A percentile compares a stretch with the other conserved stretches of the same genome.
These are phyloP conservation scores for Bucorvus abyssinicus DNA, from an alignment of 2,797 vertebrate genomes.

Conservation along the genomic window DNA sequence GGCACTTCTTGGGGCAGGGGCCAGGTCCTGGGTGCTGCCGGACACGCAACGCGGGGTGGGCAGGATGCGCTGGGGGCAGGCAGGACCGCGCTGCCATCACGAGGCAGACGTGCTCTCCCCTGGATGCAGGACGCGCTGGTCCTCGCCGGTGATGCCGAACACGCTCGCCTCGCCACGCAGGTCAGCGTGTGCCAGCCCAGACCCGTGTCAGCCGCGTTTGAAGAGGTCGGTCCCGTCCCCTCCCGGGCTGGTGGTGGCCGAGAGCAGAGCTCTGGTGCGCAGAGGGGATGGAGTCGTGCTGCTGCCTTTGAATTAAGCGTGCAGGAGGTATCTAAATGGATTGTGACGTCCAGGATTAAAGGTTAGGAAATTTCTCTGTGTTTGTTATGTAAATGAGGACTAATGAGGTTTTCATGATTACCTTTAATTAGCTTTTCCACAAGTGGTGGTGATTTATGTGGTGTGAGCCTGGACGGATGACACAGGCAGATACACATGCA, in stretches of 20 bases:
- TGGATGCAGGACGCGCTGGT: fast-evolving
- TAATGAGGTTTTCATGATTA: slow-evolving; percentile 47
- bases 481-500: fast-evolving
- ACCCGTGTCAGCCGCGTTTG: fast-evolving
- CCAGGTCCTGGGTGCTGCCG: neutral
- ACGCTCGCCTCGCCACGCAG: fast-evolving
- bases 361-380: slow-evolving; percentile 2
- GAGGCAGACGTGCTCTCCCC: neutral
- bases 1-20: neutral
- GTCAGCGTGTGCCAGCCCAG: fast-evolving
- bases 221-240: neutral
- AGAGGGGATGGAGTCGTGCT: neutral
- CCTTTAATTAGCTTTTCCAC: slow-evolving; percentile 12
- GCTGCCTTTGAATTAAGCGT: neutral
- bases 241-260: fast-evolving
- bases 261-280: neutral
- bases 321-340: neutral
- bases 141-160: fast-evolving
- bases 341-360: neutral
- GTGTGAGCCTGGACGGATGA: neutral
- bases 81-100: fast-evolving
- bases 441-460: neutral
- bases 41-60: neutral
- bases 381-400: slow-evolving; percentile 31
- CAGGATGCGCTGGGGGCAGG: fast-evolving